Evolutionary conservation across 2,113 vertebrate species (phyloP).

Genomic region (Leiothrix lutea): DNA sequence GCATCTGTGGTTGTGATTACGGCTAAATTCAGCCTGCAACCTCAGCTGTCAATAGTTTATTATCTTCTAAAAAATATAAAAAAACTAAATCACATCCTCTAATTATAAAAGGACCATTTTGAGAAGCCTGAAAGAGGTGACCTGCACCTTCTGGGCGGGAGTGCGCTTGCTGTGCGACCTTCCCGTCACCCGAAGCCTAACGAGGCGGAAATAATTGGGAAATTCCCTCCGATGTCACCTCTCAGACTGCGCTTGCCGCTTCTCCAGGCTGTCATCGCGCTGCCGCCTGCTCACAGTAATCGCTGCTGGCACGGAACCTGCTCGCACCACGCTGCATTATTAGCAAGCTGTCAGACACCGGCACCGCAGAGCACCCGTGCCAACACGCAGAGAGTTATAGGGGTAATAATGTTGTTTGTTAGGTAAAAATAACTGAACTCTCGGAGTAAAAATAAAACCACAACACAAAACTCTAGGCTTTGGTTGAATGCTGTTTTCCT

Average conservation of each 20-base stretch:
- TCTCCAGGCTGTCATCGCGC: slow-evolving; percentile 45
- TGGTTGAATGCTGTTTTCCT: background rate
- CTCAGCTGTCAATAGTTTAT: slow-evolving; percentile 39
- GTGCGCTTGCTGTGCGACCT: background rate
- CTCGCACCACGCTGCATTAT: slow-evolving; percentile 37
- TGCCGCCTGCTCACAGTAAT: slow-evolving; percentile 9
- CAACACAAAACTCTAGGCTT: background rate
- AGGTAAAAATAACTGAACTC: slow-evolving; percentile 49
- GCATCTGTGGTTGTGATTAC: slow-evolving; percentile 14
- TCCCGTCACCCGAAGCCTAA: background rate
- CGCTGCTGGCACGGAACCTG: slow-evolving; percentile 38
- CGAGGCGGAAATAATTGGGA: slow-evolving; percentile 41
- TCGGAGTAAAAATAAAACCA: background rate
- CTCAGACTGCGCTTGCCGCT: background rate
- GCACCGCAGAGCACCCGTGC: background rate
- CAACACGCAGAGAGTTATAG: background rate
- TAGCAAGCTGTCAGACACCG: slow-evolving; percentile 64
- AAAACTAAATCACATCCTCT: background rate
- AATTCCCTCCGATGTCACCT: slow-evolving; percentile 19
- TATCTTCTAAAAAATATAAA: background rate
- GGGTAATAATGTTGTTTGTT: background rate
- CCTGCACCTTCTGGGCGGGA: background rate
- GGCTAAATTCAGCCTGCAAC: slow-evolving; percentile 49
- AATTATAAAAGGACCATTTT: background rate
- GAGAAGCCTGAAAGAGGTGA: background rate